Conservation (phyloP, 1,140 invertebrate species). For the Drosophila melanica region DNA sequence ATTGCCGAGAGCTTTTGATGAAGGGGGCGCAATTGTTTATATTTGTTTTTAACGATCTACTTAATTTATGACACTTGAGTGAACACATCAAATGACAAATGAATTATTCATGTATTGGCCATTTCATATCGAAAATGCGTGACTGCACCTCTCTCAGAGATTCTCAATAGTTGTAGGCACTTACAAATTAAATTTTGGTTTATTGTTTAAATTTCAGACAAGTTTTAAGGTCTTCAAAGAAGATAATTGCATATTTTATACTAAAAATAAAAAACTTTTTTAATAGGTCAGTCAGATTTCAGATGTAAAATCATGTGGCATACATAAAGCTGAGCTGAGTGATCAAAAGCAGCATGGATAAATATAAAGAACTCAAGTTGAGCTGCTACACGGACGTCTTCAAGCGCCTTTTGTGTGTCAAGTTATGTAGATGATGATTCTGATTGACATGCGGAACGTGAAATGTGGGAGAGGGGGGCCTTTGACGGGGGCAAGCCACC, state of each 20-base stretch:
- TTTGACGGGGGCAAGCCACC: not conserved
- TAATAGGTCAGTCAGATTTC: conserved; percentile 5
- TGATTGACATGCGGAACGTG: conserved; percentile 13
- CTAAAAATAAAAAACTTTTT: no score
- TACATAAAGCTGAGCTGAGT: not conserved
- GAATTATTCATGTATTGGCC: conserved; percentile 10
- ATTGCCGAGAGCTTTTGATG: conserved; percentile 22
- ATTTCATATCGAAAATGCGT: not conserved
- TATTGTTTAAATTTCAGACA: no score
- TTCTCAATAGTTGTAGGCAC: conserved; percentile 3
- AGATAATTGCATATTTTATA: no score
- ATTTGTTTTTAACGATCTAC: conserved; percentile 5
- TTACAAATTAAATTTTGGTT: no score
- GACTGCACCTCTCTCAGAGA: conserved; percentile 11
- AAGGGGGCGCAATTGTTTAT: conserved; percentile 36
- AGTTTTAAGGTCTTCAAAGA: no score
- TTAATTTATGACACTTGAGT: conserved; percentile 40
- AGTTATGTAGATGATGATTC: conserved; percentile 21
- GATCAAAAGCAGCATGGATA: conserved; percentile 3
- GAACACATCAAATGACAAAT: conserved; percentile 22
- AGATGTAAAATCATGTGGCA: not conserved
- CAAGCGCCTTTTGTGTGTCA: conserved; percentile 33
- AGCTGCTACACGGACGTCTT: not conserved
- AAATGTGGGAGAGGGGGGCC: not conserved
- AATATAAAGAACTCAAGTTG: conserved; percentile 3